A percentile compares a stretch with the other conserved stretches of the same genome.
phyloP scores from a whole-genome alignment of 2,888 invertebrate genomes.

The Formica aserva region DNA sequence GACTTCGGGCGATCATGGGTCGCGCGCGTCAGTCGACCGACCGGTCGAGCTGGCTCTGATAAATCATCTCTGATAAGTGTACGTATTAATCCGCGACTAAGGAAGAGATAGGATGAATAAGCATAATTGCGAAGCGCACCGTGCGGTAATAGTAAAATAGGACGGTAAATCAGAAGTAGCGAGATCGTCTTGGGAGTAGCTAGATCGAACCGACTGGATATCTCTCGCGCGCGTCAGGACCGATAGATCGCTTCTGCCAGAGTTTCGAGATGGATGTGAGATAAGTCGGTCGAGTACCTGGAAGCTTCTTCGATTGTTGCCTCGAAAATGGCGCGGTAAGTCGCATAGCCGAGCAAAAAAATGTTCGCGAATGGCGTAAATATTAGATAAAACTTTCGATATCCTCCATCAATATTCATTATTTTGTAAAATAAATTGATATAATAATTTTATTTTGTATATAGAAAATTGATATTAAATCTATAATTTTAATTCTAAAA shows the following conservation, averaged over 20 bases:
- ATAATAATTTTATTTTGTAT: neutral
- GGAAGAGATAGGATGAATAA: constrained; percentile 21
- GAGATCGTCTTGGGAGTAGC: constrained; percentile 53
- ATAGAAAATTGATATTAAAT: neutral
- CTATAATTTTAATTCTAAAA: neutral
- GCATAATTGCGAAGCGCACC: constrained; percentile 57
- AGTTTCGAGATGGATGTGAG: constrained; percentile 55
- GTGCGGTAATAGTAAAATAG: constrained; percentile 64
- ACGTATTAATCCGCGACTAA: constrained; percentile 63
- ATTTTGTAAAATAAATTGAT: neutral
- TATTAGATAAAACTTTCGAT: constrained; percentile 16
- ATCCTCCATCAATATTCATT: constrained; percentile 8
- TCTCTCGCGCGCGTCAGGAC: constrained; percentile 49
- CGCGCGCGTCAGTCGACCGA: constrained; percentile 55
- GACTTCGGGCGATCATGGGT: constrained; percentile 64
- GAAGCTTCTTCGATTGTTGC: constrained; percentile 23
- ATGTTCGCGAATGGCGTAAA: constrained; percentile 14
- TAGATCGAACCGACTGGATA: constrained; percentile 47
- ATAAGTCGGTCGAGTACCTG: constrained; percentile 41
- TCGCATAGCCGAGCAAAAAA: constrained; percentile 26
- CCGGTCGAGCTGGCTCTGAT: constrained; percentile 56
- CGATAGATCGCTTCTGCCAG: constrained; percentile 67
- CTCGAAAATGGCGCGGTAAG: constrained; percentile 32
- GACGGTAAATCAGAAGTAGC: constrained; percentile 62
- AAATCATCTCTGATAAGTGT: constrained; percentile 65